Base-by-base conservation (phyloP, 2,797 vertebrate genomes). In the Spinus olivaceus region DNA sequence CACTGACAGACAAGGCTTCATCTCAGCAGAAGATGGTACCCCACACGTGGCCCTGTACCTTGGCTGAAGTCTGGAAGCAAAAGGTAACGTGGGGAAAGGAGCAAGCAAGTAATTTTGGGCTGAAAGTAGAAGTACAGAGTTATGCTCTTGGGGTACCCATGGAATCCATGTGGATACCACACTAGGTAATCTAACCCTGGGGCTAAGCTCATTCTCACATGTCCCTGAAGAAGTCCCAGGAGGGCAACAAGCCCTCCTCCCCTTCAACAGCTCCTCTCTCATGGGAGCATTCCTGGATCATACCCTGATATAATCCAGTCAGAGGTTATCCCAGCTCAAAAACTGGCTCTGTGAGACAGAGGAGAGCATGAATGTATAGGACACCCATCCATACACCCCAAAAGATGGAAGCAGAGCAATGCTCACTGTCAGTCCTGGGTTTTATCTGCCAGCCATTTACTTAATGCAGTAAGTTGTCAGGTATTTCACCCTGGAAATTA, bases 381-480 rank as follows among this genome's bases (percentile, higher is more conserved):
- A n/a, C 14, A 21, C 1, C 1, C 4, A 51, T 13, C 3, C 6
- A 24, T 5, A 8, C 14, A 19, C 12, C 24, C 7, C 10, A 8
- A 35, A 77, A 37, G 8, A 39, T 61, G 56, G 24, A 42, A 81
- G 24, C 17, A 74, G 49, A 70, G 22, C 15, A 49, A 23, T 11
- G 8, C 11, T 23, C 35, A 20, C 4, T 69, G 30, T 81, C 49
- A 47, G 33, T 22, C 4, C 23, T 17, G 14, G 12, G 8, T 42
- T 90, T 82, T 87, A 22, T 33, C 47, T 57, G 47, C 32, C 82
- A 59, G 2, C 3, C 60, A n/a, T 63, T 49, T 57, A 30, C 0
- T 20, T 42, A 71, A 35, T 13, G 14, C 14, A 71, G 2, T 10
- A 32, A 32, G 4, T 27, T 54, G 15, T 33, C 39, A 50, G 37